Evolutionary conservation across 2,888 invertebrate genomes (phyloP), one percentile per base, ranked within the genome.

Genomic region (Mythimna loreyi): DNA sequence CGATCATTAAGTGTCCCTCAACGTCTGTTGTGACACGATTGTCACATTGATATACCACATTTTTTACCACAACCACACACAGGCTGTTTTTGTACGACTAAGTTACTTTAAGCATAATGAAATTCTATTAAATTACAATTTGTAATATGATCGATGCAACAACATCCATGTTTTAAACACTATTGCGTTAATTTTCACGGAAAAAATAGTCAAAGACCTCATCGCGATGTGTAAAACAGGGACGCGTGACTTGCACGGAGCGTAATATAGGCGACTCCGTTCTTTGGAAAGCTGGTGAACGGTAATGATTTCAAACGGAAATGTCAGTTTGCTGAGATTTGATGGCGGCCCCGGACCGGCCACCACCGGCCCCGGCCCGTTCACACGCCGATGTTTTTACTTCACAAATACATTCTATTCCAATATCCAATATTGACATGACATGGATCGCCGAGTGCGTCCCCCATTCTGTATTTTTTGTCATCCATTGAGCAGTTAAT

Each of bases 281-380:
- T 83, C 86, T 85, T 88, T 85, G 85, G 85, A 89, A 89, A 88
- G 83, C 76, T 78, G 59, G 85, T 83, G 83, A 87, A 86, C 85
- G 85, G 85, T 87, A 87, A 87, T 86, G 86, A 90, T 90, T 90
- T 85, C 83, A 87, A 91, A 85, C 92, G 93, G 93, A 94, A 91
- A 93, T 92, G 88, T 91, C 91, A 93, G 92, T 93, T 92, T 91
- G 91, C 87, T 84, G 91, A 89, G 90, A 92, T 90, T 85, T 84
- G 85, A 87, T 85, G 82, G 83, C 77, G 81, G 75, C 57, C 50
- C 50, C 84, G 75, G 58, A 56, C 53, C 30, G 53, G 81, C 82
- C 84, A 81, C 86, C 84, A 82, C 82, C 72, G 80, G 68, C 74
- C 53, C 65, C 81, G 72, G 70, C 56, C 73, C 74, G 89, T 92